phyloP scores from a whole-genome alignment of 1,140 invertebrate species.

The Lineus longissimus region DNA sequence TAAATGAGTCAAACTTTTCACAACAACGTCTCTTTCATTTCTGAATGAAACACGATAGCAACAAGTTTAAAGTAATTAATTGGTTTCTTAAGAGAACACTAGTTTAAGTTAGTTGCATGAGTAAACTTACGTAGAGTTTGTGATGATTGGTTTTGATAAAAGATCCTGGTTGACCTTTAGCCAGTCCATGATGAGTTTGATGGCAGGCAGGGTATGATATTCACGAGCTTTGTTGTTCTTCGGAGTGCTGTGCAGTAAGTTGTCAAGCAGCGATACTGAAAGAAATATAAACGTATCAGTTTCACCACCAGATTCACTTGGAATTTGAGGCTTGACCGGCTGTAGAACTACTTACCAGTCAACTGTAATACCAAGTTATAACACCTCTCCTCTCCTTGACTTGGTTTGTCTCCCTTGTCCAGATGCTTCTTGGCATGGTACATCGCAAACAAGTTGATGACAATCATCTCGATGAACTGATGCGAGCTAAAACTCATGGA shows the following conservation, averaged over 20 bases:
- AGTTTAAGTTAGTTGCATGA: too few species aligned
- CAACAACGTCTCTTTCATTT: too few species aligned
- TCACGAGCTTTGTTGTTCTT: constrained; percentile 60
- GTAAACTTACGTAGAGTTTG: constrained; percentile 57
- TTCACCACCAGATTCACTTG: background rate
- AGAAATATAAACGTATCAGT: background rate
- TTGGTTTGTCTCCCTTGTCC: constrained; percentile 19
- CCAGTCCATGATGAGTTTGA: constrained; percentile 75
- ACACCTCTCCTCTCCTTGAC: constrained; percentile 48
- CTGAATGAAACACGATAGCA: too few species aligned
- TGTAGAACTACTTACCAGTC: constrained; percentile 56
- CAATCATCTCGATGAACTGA: constrained; percentile 71
- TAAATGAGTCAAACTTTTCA: too few species aligned
- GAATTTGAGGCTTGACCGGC: background rate
- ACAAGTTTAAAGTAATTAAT: too few species aligned
- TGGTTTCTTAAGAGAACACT: too few species aligned
- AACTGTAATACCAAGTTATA: constrained; percentile 63
- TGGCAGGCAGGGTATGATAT: constrained; percentile 69
- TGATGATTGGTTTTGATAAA: constrained; percentile 62
- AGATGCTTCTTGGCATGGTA: constrained; percentile 58
- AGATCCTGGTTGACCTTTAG: constrained; percentile 60
- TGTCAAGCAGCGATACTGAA: constrained; percentile 60
- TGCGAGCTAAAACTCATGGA: constrained; percentile 72
- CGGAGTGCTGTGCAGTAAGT: constrained; percentile 65
- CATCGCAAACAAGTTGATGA: constrained; percentile 71